Evolutionary conservation across 2,113 vertebrate species (phyloP), one percentile per base, ranked within the genome.

Genomic region (Plecturocebus donacophilus): DNA sequence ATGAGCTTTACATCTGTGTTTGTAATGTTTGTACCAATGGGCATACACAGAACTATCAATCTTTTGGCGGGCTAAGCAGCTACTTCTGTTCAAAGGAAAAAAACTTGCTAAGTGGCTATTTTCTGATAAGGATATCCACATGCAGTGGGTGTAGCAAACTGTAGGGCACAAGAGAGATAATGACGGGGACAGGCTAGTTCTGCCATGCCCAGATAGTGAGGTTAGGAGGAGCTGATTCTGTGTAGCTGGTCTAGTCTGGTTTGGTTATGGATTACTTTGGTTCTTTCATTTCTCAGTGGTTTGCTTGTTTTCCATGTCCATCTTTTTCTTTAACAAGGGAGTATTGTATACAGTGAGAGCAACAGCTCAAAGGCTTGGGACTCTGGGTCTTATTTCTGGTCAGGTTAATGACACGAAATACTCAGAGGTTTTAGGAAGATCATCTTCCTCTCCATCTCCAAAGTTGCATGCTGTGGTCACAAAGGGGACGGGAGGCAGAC

Each of bases 201-300:
- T 98, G 98, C 90, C 76, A 42, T 13, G 58, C 47, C 71, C 68
- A 95, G 98, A 98, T 98, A 98, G 95, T 94, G 92, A 71, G 40
- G 54, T 61, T 3, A 42, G 75, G 84, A 64, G 38, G 56, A 40
- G 73, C 58, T 64, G 5, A 11, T 32, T 32, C 49, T 66, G 2
- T 17, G 38, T 1, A 21, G 16, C 32, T 20, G 16, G 56, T 47
- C n/a, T 3, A 3, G 86, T 56, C 80, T 82, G 61, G n/a, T 49
- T 45, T 66, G 64, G 54, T n/a, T 54, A 58, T 2, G 42, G 45
- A 87, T 70, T 77, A 27, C 68, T 73, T 47, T 91, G 27, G 40
- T 25, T 47, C 49, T 88, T 64, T 77, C 30, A 66, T 49, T 82
- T 86, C 54, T 83, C 40, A 17, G 20, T 20, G 14, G 84, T 54